Conservation (phyloP, 2,113 vertebrate species). For the Amia ocellicauda region DNA sequence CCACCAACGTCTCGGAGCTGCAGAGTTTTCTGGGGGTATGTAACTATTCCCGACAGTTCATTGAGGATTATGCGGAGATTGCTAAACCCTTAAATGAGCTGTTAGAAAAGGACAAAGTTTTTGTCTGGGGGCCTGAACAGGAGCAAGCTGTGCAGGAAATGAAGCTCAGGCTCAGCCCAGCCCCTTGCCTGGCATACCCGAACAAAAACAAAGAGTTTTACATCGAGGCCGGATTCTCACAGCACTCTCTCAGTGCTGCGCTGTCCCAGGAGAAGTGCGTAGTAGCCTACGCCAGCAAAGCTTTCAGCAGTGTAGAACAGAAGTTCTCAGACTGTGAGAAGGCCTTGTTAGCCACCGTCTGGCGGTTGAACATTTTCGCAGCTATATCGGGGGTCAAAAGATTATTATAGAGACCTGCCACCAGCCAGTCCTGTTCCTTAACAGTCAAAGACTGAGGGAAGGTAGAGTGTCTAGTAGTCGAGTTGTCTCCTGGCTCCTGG, state of each 20-base stretch:
- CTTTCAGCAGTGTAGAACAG: neutral
- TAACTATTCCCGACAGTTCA: constrained; percentile 22
- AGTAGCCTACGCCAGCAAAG: neutral
- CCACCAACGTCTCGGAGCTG: neutral
- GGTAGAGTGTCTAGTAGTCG: constrained; percentile 12
- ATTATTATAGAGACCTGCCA: neutral
- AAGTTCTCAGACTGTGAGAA: constrained; percentile 7
- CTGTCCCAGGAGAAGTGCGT: neutral
- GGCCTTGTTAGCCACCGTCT: neutral
- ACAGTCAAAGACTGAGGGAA: neutral
- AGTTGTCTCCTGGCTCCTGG: neutral
- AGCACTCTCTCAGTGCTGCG: neutral
- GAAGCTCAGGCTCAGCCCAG: neutral
- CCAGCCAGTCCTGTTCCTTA: neutral
- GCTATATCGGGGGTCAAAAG: constrained; percentile 6
- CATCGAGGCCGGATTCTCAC: neutral
- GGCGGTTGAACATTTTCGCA: constrained; percentile 4
- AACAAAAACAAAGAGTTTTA: constrained; percentile 1
- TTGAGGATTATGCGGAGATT: constrained; percentile 17
- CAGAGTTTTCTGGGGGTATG: constrained; percentile 19
- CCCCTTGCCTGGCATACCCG: neutral
- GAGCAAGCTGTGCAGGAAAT: neutral
- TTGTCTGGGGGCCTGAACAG: neutral
- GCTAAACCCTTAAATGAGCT: constrained; percentile 7
- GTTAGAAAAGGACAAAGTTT: neutral